phyloP scores from a whole-genome alignment of 2,113 vertebrate species.

The Oreochromis aureus region DNA sequence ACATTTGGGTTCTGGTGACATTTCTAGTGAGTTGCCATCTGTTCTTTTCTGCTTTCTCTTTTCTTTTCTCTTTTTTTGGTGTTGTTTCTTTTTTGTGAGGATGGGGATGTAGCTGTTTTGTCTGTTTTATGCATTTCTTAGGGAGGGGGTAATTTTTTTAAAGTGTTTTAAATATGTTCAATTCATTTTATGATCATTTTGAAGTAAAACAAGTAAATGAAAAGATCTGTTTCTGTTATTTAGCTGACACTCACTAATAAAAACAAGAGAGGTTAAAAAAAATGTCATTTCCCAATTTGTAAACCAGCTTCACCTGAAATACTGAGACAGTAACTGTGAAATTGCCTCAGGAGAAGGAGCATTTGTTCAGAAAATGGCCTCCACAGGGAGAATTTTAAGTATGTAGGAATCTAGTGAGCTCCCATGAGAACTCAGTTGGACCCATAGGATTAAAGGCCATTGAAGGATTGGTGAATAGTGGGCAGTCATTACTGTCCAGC shows the following conservation, averaged over 20 bases:
- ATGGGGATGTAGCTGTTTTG: not conserved
- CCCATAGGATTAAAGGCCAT: conserved; percentile 16
- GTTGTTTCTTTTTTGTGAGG: too few relatives aligned
- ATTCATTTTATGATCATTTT: not conserved
- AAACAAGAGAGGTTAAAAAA: not conserved
- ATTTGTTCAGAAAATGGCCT: conserved; percentile 24
- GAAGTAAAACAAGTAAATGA: not conserved
- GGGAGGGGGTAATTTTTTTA: not conserved
- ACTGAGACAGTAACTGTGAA: not conserved
- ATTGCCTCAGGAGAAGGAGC: not conserved
- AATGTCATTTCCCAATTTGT: not conserved
- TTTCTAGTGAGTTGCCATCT: too few relatives aligned
- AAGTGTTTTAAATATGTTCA: not conserved
- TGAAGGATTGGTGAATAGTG: conserved; percentile 19
- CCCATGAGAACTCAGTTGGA: conserved; percentile 6
- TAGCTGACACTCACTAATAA: not conserved
- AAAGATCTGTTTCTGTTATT: not conserved
- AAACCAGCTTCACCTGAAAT: not conserved
- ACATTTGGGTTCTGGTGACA: too few relatives aligned
- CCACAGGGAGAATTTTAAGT: conserved; percentile 14
- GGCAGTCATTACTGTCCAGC: conserved; percentile 33
- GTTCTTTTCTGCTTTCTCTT: not conserved
- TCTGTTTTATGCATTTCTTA: not conserved
- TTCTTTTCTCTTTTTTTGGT: not conserved
- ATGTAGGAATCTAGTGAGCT: conserved; percentile 7